Percentiles rank a stretch among this genome's conserved stretches.
Conservation (phyloP, 1,140 invertebrate species). For the Drosophila ficusphila region DNA sequence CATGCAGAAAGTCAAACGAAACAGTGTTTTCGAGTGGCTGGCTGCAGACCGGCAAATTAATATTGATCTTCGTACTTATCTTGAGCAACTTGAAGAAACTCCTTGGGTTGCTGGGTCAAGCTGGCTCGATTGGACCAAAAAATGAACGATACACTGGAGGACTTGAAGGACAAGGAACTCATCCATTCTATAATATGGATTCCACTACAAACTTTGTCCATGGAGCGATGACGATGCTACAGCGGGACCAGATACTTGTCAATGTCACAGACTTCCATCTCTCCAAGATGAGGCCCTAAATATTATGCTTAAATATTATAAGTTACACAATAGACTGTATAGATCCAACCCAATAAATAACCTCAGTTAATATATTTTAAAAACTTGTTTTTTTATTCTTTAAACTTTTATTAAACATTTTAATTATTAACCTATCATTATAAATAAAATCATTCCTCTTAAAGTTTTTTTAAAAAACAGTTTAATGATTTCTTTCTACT, state of each 20-base stretch:
- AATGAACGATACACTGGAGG: not conserved
- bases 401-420: not conserved
- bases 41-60: too few relatives aligned
- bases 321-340: not conserved
- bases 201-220: not conserved
- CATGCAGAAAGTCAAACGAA: too few relatives aligned
- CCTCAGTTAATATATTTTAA: not conserved
- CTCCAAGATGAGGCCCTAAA: not conserved
- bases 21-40: too few relatives aligned
- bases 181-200: not conserved
- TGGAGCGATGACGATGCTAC: not conserved
- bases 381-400: not conserved
- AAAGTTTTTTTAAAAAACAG: too few relatives aligned
- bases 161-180: not conserved
- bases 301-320: not conserved
- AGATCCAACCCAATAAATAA: not conserved
- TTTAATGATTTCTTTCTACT: too few relatives aligned
- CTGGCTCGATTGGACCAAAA: too few relatives aligned
- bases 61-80: too few relatives aligned
- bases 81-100: too few relatives aligned
- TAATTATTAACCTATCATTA: not conserved
- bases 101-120: too few relatives aligned
- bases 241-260: not conserved
- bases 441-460: not conserved
- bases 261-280: not conserved